Percentiles rank a stretch among this genome's conserved stretches.
Evolutionary conservation across 2,113 vertebrate genomes (phyloP).

Genomic region (Ranitomeya variabilis): DNA sequence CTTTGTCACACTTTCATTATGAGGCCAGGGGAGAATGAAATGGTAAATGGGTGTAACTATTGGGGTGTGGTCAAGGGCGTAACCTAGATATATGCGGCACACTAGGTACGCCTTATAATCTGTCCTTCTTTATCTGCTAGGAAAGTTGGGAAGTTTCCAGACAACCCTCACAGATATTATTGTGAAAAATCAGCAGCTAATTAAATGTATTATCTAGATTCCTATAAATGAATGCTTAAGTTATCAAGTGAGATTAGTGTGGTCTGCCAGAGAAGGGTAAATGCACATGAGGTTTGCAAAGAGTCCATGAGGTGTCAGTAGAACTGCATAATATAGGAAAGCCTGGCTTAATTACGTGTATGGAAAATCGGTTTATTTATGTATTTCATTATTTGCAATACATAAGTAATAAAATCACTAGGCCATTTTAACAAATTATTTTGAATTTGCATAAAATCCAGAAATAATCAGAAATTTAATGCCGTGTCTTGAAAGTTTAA

Average conservation of each 20-base stretch:
- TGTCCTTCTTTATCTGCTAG: no score
- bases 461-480: constrained; percentile 37
- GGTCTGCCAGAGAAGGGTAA: background rate
- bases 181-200: background rate
- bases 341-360: background rate
- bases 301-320: constrained; percentile 20
- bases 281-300: background rate
- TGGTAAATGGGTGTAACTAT: no score
- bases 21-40: no score
- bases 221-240: background rate
- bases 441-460: constrained; percentile 41
- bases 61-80: no score
- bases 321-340: background rate
- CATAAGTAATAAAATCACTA: constrained; percentile 43
- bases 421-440: constrained; percentile 43
- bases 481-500: constrained; percentile 22
- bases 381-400: constrained; percentile 44
- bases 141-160: background rate
- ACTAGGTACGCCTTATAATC: no score
- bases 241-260: background rate
- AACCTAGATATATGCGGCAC: no score
- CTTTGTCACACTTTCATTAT: no score
- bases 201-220: background rate
- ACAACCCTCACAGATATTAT: background rate
- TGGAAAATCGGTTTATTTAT: constrained; percentile 11